These are phyloP conservation scores for Hyles euphorbiae DNA, from an alignment of 1,140 invertebrate species.

Conservation along the genomic window DNA sequence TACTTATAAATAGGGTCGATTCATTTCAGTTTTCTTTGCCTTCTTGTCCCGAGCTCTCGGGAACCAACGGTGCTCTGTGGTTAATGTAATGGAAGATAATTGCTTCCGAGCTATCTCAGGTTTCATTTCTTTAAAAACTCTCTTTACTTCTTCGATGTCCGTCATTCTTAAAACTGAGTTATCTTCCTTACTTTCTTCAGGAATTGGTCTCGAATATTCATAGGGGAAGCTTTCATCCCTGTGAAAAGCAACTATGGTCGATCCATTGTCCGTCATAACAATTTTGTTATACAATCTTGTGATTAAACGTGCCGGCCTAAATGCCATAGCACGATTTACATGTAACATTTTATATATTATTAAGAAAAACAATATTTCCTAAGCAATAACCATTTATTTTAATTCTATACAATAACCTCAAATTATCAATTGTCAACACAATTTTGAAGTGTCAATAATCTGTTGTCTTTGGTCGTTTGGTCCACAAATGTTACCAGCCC, in stretches of 20 bases:
- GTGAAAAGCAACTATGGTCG: conserved; percentile 91
- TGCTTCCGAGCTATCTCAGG: conserved; percentile 79
- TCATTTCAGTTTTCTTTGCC: conserved; percentile 80
- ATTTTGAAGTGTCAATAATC: too few relatives aligned
- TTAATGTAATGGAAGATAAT: conserved; percentile 84
- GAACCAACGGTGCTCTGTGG: conserved; percentile 89
- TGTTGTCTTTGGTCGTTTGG: too few relatives aligned
- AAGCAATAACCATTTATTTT: too few relatives aligned
- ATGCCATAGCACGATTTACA: conserved; percentile 23
- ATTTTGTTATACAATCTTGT: conserved; percentile 71
- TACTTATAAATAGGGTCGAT: conserved; percentile 83
- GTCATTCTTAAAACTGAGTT: conserved; percentile 80
- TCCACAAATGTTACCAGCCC: too few relatives aligned
- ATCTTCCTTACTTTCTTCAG: conserved; percentile 58
- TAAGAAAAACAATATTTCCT: too few relatives aligned
- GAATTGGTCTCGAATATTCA: conserved; percentile 86
- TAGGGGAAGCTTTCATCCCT: conserved; percentile 89
- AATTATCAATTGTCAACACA: too few relatives aligned
- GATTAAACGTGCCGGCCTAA: conserved; percentile 15
- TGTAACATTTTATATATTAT: conserved; percentile 35
- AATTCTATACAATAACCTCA: too few relatives aligned
- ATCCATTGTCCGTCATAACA: conserved; percentile 82
- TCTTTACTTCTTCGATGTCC: conserved; percentile 77
- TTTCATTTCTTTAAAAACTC: conserved; percentile 81
- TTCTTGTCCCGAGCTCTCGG: conserved; percentile 80